Conservation (phyloP, 2,113 vertebrate species). For the Mormyrus iriodes region DNA sequence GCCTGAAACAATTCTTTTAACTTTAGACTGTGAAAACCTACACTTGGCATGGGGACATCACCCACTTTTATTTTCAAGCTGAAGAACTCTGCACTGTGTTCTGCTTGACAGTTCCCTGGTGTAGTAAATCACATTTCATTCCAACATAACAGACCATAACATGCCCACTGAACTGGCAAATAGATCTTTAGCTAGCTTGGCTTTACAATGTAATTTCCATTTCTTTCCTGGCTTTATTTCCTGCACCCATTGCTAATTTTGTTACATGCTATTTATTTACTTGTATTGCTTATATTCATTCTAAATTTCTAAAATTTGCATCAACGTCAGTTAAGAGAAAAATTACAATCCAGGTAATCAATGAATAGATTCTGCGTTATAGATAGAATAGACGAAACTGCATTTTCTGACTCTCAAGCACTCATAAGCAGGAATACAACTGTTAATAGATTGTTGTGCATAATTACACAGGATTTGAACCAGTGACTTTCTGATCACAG, state of each 20-base stretch:
- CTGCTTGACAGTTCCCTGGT: not conserved
- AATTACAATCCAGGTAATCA: not conserved
- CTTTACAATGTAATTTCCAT: conserved; percentile 8
- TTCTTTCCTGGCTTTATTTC: not conserved
- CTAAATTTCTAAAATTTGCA: not conserved
- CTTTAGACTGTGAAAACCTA: not conserved
- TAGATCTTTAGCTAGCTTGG: not conserved
- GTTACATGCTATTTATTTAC: not conserved
- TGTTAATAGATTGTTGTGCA: not conserved
- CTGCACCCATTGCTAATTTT: not conserved
- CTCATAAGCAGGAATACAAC: not conserved
- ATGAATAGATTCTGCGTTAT: not conserved
- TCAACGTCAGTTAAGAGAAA: not conserved
- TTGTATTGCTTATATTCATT: not conserved
- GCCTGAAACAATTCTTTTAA: not conserved
- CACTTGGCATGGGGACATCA: not conserved
- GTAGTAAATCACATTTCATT: not conserved
- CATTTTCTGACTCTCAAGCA: not conserved
- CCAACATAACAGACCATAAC: not conserved
- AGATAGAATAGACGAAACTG: not conserved
- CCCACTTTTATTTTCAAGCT: not conserved
- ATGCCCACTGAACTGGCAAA: conserved; percentile 2
- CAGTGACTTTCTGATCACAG: not conserved
- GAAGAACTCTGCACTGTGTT: not conserved
- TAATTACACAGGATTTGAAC: not conserved